Base-by-base conservation (phyloP, 2,888 invertebrate species). In the Nomada flava region DNA sequence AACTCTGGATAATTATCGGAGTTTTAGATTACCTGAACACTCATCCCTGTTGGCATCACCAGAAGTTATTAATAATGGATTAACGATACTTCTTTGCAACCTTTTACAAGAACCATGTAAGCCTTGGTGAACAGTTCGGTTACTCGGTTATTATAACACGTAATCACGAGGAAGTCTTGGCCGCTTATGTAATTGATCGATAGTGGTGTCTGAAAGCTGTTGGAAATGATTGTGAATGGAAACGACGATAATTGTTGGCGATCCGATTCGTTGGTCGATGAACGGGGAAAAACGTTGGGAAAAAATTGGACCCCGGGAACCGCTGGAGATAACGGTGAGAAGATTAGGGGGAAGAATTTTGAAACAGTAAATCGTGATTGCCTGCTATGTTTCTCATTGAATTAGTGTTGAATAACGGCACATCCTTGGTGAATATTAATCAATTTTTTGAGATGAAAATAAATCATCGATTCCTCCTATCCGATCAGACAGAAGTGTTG, bases 311-410 rank as follows among this genome's bases (percentile, higher is more conserved):
- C 44, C 20, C 20, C 11, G 20, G 20, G 36, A 63, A 59, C n/a
- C 10, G 50, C 47, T 1, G 4, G 15, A 26, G 20, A 11, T 53
- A 72, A 47, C 57, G 44, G 72, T 55, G 70, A 60, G 68, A 76
- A 72, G 18, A 18, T 53, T n/a, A 5, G 20, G 11, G 57, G 47
- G 47, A 62, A 57, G 60, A 65, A 77, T 70, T 26, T 10, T 20
- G 57, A 20, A n/a, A 68, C 62, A 29, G 65, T 86, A 85, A 85
- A 87, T 36, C 36, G 36, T 36, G 36, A 36, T 36, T 36, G 47
- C 42, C 47, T 57, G 65, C 68, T 53, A 15, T 69, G 60, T 68
- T 73, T 76, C 70, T 29, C 23, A 36, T 11, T 68, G 26, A 63
- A 70, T 67, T 50, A 63, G 20, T n/a, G 64, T 71, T 68, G 77